Base-by-base conservation (phyloP, 1,140 invertebrate genomes). In the Archivesica marissinica region DNA sequence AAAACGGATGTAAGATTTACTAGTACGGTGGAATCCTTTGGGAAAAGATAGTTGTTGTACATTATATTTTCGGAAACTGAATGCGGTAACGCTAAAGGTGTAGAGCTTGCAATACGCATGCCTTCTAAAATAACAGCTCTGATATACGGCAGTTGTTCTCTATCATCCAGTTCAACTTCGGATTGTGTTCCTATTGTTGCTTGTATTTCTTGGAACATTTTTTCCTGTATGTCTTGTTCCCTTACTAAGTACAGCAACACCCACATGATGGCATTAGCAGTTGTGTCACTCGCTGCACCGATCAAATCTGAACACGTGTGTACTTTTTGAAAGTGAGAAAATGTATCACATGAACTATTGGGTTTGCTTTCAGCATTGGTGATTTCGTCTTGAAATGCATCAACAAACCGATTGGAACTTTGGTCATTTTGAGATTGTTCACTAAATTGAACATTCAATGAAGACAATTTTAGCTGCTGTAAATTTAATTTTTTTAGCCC, bases 231-330 rank as follows among this genome's bases (percentile, higher is more conserved):
- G 2, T 96, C 94, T 20, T 96, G 96, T 94, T 97, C 92, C 15
- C 95, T 92, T 0, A 97, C 96, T 95, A 99, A 96, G 87, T 96
- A 96, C 3, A 99, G 94, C n/a, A 98, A 93, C 87, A 97, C 96
- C 98, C 98, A 99, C 25, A 96, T 95, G 13, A 99, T 92, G 0
- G 97, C 97, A 0, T 96, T 96, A 35, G 97, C 93, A 0, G 97
- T 97, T 0, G 98, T 98, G 90, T 99, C 98, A 23, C 97, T 95
- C 0, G 97, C 97, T 38, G 98, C 98, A 0, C 97, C 97, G 90
- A 97, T 97, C 77, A 99, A 94, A 93, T 99, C 98, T 39, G 64
- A 39, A 23, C 91, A 87, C 0, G 82, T 47, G 28, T 70, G 35
- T 3, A 28, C 20, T n/a, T 47, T 41, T 0, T 25, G 20, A 25